A percentile compares a stretch with the other conserved stretches of the same genome.
Conservation (phyloP, 2,888 invertebrate genomes). For the Parnassius mnemosyne region DNA sequence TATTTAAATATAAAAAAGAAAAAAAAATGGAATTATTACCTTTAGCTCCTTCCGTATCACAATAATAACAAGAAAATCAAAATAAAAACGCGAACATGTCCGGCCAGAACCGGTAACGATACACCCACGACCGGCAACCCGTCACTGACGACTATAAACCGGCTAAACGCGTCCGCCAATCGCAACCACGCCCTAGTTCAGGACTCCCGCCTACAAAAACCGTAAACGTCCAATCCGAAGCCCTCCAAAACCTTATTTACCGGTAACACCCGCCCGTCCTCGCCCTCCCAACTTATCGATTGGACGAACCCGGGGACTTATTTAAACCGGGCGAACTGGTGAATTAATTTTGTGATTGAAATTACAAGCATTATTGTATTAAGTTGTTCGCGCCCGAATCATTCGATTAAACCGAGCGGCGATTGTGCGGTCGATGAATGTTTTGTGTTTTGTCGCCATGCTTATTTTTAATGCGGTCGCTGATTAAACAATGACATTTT, state of each 20-base stretch:
- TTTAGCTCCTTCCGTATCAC: slow-evolving; percentile 15
- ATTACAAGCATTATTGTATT: slow-evolving; percentile 66
- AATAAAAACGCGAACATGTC: slow-evolving; percentile 27
- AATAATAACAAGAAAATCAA: slow-evolving; percentile 31
- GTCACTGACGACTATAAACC: slow-evolving; percentile 24
- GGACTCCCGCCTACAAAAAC: slow-evolving; percentile 41
- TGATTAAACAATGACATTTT: slow-evolving; percentile 14
- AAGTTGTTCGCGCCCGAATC: slow-evolving; percentile 59
- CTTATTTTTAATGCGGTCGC: slow-evolving; percentile 25
- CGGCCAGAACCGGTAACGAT: neutral
- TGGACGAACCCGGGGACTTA: slow-evolving; percentile 67
- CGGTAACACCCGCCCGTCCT: slow-evolving; percentile 63
- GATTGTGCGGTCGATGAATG: slow-evolving; percentile 43
- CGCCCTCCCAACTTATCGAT: slow-evolving; percentile 68
- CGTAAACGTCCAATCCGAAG: slow-evolving; percentile 46
- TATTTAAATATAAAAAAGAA: neutral
- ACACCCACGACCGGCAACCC: slow-evolving; percentile 11
- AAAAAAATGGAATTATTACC: slow-evolving; percentile 8
- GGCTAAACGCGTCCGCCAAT: slow-evolving; percentile 37
- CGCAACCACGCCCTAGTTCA: slow-evolving; percentile 40
- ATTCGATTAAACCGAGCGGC: slow-evolving; percentile 60
- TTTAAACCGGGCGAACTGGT: slow-evolving; percentile 66
- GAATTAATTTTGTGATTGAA: slow-evolving; percentile 79
- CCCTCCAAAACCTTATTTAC: slow-evolving; percentile 71
- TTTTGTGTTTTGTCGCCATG: slow-evolving; percentile 31